Conservation (phyloP, 2,113 vertebrate genomes). For the Taurulus bubalis region DNA sequence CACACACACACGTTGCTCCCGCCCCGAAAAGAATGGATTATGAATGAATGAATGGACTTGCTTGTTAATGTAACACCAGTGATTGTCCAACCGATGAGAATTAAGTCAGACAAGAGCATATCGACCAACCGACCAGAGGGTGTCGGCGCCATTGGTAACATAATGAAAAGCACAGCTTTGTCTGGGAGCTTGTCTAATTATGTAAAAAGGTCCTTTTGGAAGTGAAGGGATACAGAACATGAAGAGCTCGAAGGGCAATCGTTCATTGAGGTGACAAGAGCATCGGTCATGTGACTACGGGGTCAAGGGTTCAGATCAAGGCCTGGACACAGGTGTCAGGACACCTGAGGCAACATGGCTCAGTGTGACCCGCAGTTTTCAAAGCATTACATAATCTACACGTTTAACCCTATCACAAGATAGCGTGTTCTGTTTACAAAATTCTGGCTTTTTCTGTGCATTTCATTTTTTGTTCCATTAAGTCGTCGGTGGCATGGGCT, state of each 20-base stretch:
- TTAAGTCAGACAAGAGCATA: neutral
- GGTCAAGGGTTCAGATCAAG: constrained; percentile 61
- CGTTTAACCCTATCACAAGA: neutral
- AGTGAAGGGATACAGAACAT: neutral
- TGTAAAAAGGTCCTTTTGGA: neutral
- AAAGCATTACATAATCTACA: constrained; percentile 27
- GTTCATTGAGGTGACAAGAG: constrained; percentile 34
- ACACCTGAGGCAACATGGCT: constrained; percentile 45
- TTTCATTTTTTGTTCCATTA: constrained; percentile 8
- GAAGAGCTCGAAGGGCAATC: neutral
- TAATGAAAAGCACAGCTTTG: constrained; percentile 14
- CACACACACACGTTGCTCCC: neutral
- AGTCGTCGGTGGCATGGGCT: constrained; percentile 43
- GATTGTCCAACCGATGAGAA: neutral
- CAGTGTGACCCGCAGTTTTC: neutral
- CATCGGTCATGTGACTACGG: constrained; percentile 11
- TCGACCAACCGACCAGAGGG: neutral
- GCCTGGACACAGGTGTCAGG: constrained; percentile 48
- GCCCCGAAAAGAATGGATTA: neutral
- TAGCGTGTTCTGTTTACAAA: neutral
- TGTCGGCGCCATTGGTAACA: neutral
- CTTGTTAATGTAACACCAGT: neutral
- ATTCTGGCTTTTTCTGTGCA: neutral
- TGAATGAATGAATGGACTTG: neutral
- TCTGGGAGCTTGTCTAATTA: neutral